Conservation (phyloP, 1,140 invertebrate genomes). For the Steinernema feltiae region DNA sequence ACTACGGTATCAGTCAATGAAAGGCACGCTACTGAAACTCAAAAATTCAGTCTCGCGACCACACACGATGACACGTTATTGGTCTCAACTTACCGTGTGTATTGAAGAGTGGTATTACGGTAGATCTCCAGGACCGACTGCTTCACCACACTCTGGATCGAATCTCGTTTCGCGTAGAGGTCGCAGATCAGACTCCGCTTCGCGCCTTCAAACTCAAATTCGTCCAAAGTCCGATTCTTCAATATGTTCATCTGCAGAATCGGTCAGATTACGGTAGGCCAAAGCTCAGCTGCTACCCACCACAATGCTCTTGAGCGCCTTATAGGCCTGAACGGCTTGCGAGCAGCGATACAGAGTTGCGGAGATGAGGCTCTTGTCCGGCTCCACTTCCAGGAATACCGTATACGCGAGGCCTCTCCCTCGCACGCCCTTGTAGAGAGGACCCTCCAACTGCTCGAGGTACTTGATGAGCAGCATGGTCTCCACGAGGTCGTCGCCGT, state of each 20-base stretch:
- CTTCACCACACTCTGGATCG: neutral
- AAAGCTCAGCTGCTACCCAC: constrained; percentile 64
- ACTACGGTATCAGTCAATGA: too few species aligned
- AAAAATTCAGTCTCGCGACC: too few species aligned
- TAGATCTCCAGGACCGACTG: neutral
- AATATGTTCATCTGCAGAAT: constrained; percentile 68
- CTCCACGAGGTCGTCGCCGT: constrained; percentile 68
- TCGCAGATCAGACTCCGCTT: constrained; percentile 78
- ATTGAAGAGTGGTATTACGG: neutral
- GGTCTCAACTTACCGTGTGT: too few species aligned
- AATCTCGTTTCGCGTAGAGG: constrained; percentile 58
- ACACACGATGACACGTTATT: too few species aligned
- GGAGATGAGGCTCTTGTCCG: constrained; percentile 67
- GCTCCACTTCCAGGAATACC: constrained; percentile 65
- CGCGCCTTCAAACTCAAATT: constrained; percentile 72
- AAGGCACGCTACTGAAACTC: too few species aligned
- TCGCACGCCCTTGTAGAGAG: constrained; percentile 77
- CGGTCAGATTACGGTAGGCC: constrained; percentile 20
- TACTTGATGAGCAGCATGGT: constrained; percentile 76
- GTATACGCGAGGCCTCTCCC: constrained; percentile 77
- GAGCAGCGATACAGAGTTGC: constrained; percentile 67
- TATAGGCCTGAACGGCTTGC: constrained; percentile 71
- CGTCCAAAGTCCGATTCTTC: constrained; percentile 66
- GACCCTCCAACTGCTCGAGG: constrained; percentile 73
- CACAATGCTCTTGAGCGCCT: constrained; percentile 70